Evolutionary conservation across 2,797 vertebrate genomes (phyloP), one percentile per base, ranked within the genome.

Genomic region (Eupleurogrammus muticus): DNA sequence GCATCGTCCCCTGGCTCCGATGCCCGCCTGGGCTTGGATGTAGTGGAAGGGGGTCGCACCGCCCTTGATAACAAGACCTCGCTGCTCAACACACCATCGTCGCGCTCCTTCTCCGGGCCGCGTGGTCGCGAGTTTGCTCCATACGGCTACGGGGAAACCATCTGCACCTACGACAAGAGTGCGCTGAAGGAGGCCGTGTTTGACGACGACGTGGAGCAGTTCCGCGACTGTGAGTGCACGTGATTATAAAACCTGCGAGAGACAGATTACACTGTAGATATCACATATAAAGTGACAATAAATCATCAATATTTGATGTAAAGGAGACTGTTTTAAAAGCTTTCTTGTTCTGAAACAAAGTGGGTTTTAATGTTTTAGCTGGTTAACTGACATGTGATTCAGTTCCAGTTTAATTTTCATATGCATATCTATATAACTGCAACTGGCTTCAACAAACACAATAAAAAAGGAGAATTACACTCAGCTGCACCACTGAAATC

Each of bases 51-150:
- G 0, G 96, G 97, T 47, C 93, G 98, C 60, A 98, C 95, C 1
- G 98, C 97, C 17, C 89, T 99, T 65, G 97, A 99, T 87, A 99
- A 99, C 92, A 99, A 99, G 92, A 99, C 98, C 1, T 99, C 97
- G 0, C 90, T 99, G 0, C 96, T 99, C 73, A 99, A 99, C 90
- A 99, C 96, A 0, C 98, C 97, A 4, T 97, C 97, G 1, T 96
- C 96, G 0, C 96, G 97, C 1, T 88, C 96, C 44, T 99, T 99
- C 82, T 95, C 96, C 0, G 96, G 96, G 50, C 97, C 96, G 0
- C 95, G 97, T 4, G 72, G 90, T 4, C 94, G 97, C 0, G 98
- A 99, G 3, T 99, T 97, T 58, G 96, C 93, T 34, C 96, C 97
- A 0, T 98, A 97, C 7, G 96, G 96, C 52, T 97, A 97, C 1